Percentiles rank a stretch among this genome's conserved stretches.
phyloP scores from a whole-genome alignment of 2,113 vertebrate genomes.

The Pipa parva region DNA sequence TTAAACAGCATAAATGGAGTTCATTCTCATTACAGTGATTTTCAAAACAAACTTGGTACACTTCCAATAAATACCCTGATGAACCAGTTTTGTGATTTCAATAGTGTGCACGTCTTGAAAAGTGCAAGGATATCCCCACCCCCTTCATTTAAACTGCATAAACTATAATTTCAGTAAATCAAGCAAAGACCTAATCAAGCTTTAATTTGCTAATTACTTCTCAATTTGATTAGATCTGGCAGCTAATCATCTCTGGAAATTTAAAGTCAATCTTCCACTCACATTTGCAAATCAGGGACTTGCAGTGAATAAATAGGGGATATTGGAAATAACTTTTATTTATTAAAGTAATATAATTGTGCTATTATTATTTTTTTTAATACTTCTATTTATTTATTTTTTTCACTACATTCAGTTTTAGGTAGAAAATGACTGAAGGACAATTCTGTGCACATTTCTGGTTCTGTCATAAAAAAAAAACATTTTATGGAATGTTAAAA shows the following conservation, averaged over 20 bases:
- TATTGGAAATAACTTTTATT: conserved; percentile 44
- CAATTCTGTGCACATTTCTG: conserved; percentile 22
- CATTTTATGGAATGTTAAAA: conserved; percentile 31
- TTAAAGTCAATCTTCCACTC: conserved; percentile 72
- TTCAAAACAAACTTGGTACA: conserved; percentile 22
- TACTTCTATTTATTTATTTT: conserved; percentile 45
- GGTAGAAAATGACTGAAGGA: conserved; percentile 45
- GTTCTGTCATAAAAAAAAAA: conserved; percentile 3
- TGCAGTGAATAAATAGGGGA: conserved; percentile 50
- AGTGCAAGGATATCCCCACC: conserved; percentile 62
- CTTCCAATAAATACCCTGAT: conserved; percentile 27
- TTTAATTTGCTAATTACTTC: conserved; percentile 80
- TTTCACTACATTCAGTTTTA: conserved; percentile 45
- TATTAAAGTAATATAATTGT: conserved; percentile 45
- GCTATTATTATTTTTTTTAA: conserved; percentile 35
- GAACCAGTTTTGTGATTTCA: conserved; percentile 15
- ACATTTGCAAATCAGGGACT: conserved; percentile 61
- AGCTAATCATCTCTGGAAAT: conserved; percentile 72
- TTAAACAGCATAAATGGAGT: conserved; percentile 29
- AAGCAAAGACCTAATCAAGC: conserved; percentile 78
- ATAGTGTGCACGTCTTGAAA: conserved; percentile 25
- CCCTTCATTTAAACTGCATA: conserved; percentile 72
- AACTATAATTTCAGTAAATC: conserved; percentile 80
- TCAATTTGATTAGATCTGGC: conserved; percentile 79
- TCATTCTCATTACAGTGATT: conserved; percentile 23